Evolutionary conservation across 2,888 invertebrate genomes (phyloP).

Genomic region (Nasonovia ribisnigri): DNA sequence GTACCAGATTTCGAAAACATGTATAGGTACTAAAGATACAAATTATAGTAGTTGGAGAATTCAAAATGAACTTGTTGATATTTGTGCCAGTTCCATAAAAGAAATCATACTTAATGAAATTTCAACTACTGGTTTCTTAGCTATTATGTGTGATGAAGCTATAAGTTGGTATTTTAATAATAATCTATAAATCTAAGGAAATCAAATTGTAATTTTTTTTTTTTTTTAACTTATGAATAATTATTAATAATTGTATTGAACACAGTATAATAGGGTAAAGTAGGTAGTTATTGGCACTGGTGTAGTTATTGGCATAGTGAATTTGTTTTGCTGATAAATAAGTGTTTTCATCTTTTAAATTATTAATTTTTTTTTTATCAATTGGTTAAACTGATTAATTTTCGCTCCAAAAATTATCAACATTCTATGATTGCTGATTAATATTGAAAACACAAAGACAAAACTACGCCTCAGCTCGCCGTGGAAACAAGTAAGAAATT

Average conservation of each 20-base stretch:
- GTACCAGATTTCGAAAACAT: constrained; percentile 23
- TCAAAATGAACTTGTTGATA: constrained; percentile 6
- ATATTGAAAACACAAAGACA: not conserved
- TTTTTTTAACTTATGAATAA: no score
- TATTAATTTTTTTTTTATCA: constrained; percentile 5
- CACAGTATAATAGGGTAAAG: constrained; percentile 13
- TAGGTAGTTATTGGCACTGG: not conserved
- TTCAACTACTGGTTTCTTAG: not conserved
- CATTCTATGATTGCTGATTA: not conserved
- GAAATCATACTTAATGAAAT: not conserved
- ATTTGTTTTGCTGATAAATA: not conserved
- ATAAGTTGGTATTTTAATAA: no score
- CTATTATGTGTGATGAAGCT: no score
- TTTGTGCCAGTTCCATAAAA: constrained; percentile 18
- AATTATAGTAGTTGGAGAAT: constrained; percentile 27
- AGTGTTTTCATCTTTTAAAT: not conserved
- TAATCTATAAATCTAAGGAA: no score
- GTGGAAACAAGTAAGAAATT: constrained; percentile 16
- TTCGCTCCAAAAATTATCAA: constrained; percentile 33
- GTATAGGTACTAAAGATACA: not conserved
- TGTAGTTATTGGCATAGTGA: not conserved
- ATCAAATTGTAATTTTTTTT: no score
- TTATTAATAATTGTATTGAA: no score
- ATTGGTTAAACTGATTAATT: constrained; percentile 23
- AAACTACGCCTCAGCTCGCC: not conserved